Base-by-base conservation (phyloP, 2,113 vertebrate genomes). In the Paradoxurus hermaphroditus region DNA sequence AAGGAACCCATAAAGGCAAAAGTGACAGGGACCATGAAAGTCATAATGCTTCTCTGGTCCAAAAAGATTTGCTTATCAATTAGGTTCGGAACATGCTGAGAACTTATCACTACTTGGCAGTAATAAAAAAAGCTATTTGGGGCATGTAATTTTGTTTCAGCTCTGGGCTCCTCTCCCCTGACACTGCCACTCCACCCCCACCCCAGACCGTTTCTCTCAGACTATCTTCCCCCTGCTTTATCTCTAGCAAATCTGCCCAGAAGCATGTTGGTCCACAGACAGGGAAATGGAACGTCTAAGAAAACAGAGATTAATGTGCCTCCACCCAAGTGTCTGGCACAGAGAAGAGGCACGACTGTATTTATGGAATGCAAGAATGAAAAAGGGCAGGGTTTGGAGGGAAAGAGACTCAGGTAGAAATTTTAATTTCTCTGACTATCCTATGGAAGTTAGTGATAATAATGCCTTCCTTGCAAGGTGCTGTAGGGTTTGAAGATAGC, bases 21-120 rank as follows among this genome's bases (percentile, higher is more conserved):
- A 91, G 63, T 59, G 44, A 44, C 16, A 72, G 49, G 81, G 36
- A 34, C 27, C 36, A 36, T 68, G 81, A 82, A 44, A 91, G 68
- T 94, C 39, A 59, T 68, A 31, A 46, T 34, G 2, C 31, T 51
- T 72, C 51, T 34, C 51, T 83, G 44, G 46, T 90, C 44, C 46
- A 67, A 70, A 95, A 79, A 73, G 44, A 72, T 78, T 63, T 72
- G 29, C 63, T 85, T 85, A 56, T 88, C 92, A 90, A 18, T 79
- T 70, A 85, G 72, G 25, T 49, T 15, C 46, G 78, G 75, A 73
- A 62, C 12, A 10, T 59, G 18, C 8, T 23, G 9, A 36, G 49
- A 81, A 91, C n/a, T 29, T 77, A 67, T 39, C n/a, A 86, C 39
- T 78, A 72, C n/a, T 46, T n/a, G 67, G 16, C 46, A 94, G 49